Percentiles rank a stretch among this genome's conserved stretches.
Evolutionary conservation across 2,113 vertebrate species (phyloP).

Genomic region (Saimiri boliviensis): DNA sequence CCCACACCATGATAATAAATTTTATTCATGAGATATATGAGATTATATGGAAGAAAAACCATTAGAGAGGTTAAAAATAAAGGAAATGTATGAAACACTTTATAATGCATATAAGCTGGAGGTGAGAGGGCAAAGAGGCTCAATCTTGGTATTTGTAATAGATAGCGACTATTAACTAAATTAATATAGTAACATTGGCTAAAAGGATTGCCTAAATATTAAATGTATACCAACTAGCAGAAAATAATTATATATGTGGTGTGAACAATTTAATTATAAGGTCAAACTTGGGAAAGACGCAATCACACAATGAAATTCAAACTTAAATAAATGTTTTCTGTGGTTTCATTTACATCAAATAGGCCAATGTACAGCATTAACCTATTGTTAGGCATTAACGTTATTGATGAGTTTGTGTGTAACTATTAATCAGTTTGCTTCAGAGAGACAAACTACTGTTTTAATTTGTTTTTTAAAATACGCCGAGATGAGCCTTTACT

Average conservation of each 20-base stretch:
- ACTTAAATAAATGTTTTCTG: constrained; percentile 9
- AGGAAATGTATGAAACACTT: not conserved
- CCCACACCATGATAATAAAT: not conserved
- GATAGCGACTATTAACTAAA: not conserved
- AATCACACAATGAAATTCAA: not conserved
- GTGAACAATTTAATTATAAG: constrained; percentile 42
- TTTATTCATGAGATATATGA: not conserved
- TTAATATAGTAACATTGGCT: not conserved
- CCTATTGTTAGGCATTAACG: not conserved
- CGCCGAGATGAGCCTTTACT: not conserved
- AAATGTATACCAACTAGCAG: not conserved
- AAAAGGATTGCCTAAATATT: not conserved
- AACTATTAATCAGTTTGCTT: constrained; percentile 47
- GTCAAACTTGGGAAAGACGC: not conserved
- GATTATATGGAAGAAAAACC: not conserved
- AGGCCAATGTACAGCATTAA: not conserved
- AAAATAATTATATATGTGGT: not conserved
- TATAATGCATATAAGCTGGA: not conserved
- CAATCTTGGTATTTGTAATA: not conserved
- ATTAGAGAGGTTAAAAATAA: not conserved
- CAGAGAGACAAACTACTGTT: constrained; percentile 49
- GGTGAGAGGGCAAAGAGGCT: not conserved
- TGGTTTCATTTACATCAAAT: constrained; percentile 37
- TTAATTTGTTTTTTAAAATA: constrained; percentile 46
- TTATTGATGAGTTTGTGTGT: constrained; percentile 27